A percentile compares a stretch with the other conserved stretches of the same genome.
These are phyloP conservation scores for Silvanus unidentatus DNA, from an alignment of 2,888 invertebrate genomes.

Conservation along the genomic window DNA sequence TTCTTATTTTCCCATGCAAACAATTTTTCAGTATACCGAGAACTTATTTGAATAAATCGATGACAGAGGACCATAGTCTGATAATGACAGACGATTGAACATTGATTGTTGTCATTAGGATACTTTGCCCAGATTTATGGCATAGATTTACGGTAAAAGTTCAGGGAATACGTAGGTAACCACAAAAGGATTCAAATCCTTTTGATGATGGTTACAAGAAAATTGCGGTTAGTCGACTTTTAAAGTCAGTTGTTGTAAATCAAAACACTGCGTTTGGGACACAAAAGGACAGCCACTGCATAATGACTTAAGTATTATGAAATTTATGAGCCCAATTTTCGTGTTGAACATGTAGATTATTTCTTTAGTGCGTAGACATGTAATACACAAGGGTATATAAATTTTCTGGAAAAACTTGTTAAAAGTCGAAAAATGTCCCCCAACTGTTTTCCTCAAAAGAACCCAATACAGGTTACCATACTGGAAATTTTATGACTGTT, in stretches of 20 bases:
- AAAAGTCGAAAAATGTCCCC: too few relatives aligned
- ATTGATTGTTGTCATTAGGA: constrained; percentile 7
- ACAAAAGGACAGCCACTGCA: constrained; percentile 18
- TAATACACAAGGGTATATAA: not conserved
- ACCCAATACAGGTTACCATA: too few relatives aligned
- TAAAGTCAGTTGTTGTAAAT: constrained; percentile 20
- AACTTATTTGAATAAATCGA: constrained; percentile 8
- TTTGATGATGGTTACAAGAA: constrained; percentile 19
- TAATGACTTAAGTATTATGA: constrained; percentile 17
- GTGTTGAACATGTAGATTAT: constrained; percentile 20
- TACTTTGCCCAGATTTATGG: constrained; percentile 17
- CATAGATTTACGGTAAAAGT: constrained; percentile 10
- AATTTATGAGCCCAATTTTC: constrained; percentile 24
- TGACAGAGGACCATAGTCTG: constrained; percentile 19
- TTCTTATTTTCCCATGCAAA: constrained; percentile 1
- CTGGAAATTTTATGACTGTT: too few relatives aligned
- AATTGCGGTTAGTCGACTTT: constrained; percentile 17
- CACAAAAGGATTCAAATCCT: constrained; percentile 10
- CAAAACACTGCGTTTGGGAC: constrained; percentile 9
- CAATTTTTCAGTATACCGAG: not conserved
- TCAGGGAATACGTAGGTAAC: constrained; percentile 15
- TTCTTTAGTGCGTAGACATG: constrained; percentile 1
- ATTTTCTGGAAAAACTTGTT: too few relatives aligned
- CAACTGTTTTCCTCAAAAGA: too few relatives aligned
- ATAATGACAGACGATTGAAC: constrained; percentile 19